A percentile compares a stretch with the other conserved stretches of the same genome.
Conservation (phyloP, 2,113 vertebrate species). For the Xiphophorus hellerii region DNA sequence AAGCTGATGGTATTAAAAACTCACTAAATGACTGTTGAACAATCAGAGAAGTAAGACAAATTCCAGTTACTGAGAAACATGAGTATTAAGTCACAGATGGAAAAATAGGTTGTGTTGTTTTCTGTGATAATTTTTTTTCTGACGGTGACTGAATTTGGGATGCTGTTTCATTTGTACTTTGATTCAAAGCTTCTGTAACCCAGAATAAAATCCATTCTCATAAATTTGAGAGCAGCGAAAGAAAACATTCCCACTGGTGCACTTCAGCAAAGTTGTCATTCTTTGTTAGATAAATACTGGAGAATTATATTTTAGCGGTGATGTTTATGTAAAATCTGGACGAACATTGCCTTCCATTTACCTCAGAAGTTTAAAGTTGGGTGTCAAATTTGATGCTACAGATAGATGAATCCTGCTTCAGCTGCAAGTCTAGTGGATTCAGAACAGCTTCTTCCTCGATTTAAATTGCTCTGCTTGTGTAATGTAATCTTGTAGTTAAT, state of each 20-base stretch:
- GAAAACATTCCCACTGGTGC: neutral
- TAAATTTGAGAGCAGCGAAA: constrained; percentile 6
- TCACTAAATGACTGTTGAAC: no score
- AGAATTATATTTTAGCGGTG: constrained; percentile 14
- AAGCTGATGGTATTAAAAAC: no score
- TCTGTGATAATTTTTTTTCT: neutral
- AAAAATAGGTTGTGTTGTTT: neutral
- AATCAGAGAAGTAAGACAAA: no score
- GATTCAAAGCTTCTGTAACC: neutral
- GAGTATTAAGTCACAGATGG: neutral
- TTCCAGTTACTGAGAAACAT: no score
- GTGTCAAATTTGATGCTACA: no score
- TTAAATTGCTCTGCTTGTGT: neutral
- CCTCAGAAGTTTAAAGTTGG: no score
- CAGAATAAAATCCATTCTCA: neutral
- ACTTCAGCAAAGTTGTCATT: neutral
- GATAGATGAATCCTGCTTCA: no score
- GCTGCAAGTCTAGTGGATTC: no score
- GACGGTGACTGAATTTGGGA: no score
- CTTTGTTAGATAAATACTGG: neutral
- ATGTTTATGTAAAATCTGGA: constrained; percentile 38
- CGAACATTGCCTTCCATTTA: neutral
- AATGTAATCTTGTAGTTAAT: neutral
- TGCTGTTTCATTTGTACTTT: neutral
- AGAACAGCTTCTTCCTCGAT: neutral